Percentiles rank a stretch among this genome's conserved stretches.
Conservation (phyloP, 2,888 invertebrate species). For the Ophion ellenae region DNA sequence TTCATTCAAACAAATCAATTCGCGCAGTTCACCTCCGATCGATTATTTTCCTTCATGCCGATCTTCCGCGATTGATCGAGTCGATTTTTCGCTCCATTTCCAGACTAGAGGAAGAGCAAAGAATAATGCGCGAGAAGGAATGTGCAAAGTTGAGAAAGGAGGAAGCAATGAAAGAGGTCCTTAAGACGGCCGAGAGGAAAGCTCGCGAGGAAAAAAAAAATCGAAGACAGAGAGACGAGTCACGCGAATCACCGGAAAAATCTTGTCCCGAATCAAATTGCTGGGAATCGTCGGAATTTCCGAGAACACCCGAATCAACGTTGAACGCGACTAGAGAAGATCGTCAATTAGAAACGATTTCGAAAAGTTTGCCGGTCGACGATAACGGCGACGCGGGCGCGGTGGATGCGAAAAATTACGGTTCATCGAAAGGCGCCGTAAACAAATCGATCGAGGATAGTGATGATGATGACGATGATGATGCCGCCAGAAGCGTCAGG, state of each 20-base stretch:
- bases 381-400: background rate
- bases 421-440: background rate
- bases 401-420: background rate
- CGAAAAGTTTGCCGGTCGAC: background rate
- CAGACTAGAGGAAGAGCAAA: slow-evolving; percentile 89
- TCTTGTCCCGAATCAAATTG: slow-evolving; percentile 40
- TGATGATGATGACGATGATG: slow-evolving; percentile 5
- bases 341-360: background rate
- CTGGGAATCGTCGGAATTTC: slow-evolving; percentile 49
- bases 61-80: too few relatives aligned
- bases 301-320: slow-evolving; percentile 8
- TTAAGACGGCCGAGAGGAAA: slow-evolving; percentile 89
- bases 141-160: slow-evolving; percentile 90
- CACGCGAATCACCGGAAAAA: slow-evolving; percentile 42
- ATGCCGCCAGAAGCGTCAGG: slow-evolving; percentile 6
- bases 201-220: slow-evolving; percentile 87
- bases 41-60: too few relatives aligned
- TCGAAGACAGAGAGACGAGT: slow-evolving; percentile 72
- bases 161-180: slow-evolving; percentile 90
- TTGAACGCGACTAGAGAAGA: background rate
- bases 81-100: too few relatives aligned
- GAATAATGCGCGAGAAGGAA: slow-evolving; percentile 88
- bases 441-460: slow-evolving; percentile 27
- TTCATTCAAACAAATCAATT: too few relatives aligned
- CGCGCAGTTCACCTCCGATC: too few relatives aligned